Base-by-base conservation (phyloP, 1,140 invertebrate species). In the Diploscapter pachys region DNA sequence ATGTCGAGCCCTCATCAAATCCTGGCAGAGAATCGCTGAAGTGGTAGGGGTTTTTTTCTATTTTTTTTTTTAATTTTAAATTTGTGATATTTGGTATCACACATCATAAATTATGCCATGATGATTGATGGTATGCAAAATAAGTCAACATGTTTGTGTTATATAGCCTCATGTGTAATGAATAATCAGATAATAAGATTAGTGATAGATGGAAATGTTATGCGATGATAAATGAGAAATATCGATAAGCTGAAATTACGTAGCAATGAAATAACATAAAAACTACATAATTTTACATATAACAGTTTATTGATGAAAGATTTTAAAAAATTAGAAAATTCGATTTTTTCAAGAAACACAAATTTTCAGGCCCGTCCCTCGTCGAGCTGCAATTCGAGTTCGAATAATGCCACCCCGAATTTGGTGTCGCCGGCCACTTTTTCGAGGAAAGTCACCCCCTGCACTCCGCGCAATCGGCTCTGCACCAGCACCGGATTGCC, bases 11-110 rank as follows among this genome's bases (percentile, higher is more conserved):
- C 52, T 78, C n/a, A 78, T 78, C 57, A 78, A 78, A 52, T 53
- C 49, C 2, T 78, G 77, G 77, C 75, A 79, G n/a, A 78, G 75
- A 55, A 66, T 76, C 6, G 74, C 72, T 51, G 74, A 76, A 70
- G 72, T 73, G 31, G 31, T 31, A 31, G 31, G 31, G 31, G 72
- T 73, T 31, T 31, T 31, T 11, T 57, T 49, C n/a, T 49, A 56
- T 67, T 2, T 48, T 63, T 5, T 5, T 6, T 63, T 5, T 5
- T 6, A 5, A 8, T 0, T 49, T 49, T 63, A 63, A 5, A 48
- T 2, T 6, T 6, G 4, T 31, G 31, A 31, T 31, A 31, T 31
- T 31, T 31, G 0, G 1, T 31, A 31, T 31, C 1, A 31, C 31
- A 31, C 31, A 31, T 31, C 31, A 31, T 31, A 31, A 31, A 31